Evolutionary conservation across 2,888 invertebrate genomes (phyloP).

Genomic region (Acanthopleura granulata): DNA sequence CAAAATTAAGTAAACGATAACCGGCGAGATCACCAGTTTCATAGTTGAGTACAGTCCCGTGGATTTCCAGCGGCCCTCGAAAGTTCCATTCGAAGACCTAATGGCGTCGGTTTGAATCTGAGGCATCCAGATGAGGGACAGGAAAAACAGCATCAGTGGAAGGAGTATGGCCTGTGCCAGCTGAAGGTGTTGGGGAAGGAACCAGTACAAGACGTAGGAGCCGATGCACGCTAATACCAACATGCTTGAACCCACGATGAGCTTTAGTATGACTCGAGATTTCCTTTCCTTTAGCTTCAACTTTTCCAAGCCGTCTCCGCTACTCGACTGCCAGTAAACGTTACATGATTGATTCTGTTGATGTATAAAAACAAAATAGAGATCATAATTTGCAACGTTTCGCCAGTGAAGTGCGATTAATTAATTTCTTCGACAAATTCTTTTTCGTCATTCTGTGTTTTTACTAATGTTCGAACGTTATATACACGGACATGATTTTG

Average conservation of each 20-base stretch:
- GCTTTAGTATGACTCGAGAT: slow-evolving; percentile 16
- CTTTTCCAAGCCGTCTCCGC: background rate
- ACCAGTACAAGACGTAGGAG: slow-evolving; percentile 31
- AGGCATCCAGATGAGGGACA: slow-evolving; percentile 39
- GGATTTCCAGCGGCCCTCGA: slow-evolving; percentile 33
- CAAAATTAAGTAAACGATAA: slow-evolving; percentile 35
- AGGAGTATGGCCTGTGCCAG: slow-evolving; percentile 37
- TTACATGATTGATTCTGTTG: slow-evolving; percentile 4
- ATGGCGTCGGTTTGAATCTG: slow-evolving; percentile 36
- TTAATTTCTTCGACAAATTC: too few species aligned
- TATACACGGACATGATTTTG: too few species aligned
- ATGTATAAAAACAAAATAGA: too few species aligned
- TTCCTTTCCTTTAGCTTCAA: background rate
- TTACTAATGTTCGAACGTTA: too few species aligned
- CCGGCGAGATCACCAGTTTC: slow-evolving; percentile 31
- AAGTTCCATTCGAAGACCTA: slow-evolving; percentile 30
- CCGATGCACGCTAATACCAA: slow-evolving; percentile 34
- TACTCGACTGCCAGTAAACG: background rate
- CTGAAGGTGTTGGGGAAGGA: slow-evolving; percentile 30
- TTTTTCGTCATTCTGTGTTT: too few species aligned
- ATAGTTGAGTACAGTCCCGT: slow-evolving; percentile 38
- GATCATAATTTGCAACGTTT: too few species aligned
- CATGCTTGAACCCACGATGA: slow-evolving; percentile 29
- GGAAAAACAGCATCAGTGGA: slow-evolving; percentile 34
- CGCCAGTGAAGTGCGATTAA: too few species aligned